phyloP scores from a whole-genome alignment of 2,888 invertebrate genomes.

The Macrosiphum euphorbiae region DNA sequence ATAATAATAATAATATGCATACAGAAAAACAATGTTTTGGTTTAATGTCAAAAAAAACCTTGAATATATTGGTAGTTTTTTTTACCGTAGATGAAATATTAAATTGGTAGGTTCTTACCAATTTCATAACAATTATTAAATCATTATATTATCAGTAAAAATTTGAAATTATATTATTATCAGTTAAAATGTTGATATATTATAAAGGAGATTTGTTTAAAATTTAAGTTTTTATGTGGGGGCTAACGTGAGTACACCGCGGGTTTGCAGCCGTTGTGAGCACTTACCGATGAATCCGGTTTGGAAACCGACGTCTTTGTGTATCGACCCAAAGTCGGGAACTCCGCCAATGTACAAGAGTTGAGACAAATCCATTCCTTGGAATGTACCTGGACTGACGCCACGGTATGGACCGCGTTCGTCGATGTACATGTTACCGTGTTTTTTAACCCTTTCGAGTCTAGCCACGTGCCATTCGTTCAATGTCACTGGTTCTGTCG shows the following conservation, averaged over 20 bases:
- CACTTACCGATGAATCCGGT: slow-evolving; percentile 82
- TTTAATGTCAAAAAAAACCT: neutral
- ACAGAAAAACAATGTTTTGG: neutral
- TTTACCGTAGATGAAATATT: neutral
- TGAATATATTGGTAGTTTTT: neutral
- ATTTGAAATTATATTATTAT: neutral
- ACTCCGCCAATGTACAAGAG: slow-evolving; percentile 89
- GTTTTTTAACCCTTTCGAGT: slow-evolving; percentile 78
- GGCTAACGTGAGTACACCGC: neutral
- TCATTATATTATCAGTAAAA: neutral
- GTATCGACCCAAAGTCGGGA: slow-evolving; percentile 77
- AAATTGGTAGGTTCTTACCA: neutral
- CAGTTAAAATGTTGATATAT: neutral
- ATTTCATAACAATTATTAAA: neutral
- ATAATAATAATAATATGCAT: neutral
- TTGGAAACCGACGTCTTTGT: slow-evolving; percentile 74
- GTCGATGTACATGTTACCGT: slow-evolving; percentile 83
- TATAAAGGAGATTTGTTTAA: neutral
- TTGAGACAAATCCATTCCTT: slow-evolving; percentile 83
- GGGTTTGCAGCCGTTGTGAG: neutral
- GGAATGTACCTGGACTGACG: slow-evolving; percentile 76
- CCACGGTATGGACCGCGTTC: slow-evolving; percentile 80
- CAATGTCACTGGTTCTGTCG: slow-evolving; percentile 79
- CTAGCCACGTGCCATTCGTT: slow-evolving; percentile 91
- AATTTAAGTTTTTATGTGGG: neutral